Evolutionary conservation across 1,140 invertebrate genomes (phyloP).

Genomic region (Drosophila nigromelanica): DNA sequence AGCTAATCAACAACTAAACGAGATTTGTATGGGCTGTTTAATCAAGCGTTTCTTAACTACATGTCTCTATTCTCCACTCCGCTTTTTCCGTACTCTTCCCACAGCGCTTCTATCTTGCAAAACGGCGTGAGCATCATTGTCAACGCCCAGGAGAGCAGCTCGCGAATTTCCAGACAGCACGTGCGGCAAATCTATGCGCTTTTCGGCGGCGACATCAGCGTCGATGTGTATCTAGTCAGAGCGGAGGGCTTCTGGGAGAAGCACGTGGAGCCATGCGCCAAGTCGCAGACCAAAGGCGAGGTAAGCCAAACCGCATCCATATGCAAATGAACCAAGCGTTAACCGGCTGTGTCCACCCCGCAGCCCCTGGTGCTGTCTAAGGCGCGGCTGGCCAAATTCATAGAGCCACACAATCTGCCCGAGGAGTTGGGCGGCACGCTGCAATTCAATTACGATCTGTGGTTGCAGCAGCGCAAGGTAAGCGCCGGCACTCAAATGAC

Average conservation of each 20-base stretch:
- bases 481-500: slow-evolving; percentile 60
- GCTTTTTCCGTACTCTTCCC: neutral
- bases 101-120: slow-evolving; percentile 68
- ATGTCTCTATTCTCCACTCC: neutral
- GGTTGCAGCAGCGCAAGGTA: slow-evolving; percentile 93
- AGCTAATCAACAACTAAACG: slow-evolving; percentile 40
- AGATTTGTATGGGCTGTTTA: slow-evolving; percentile 20
- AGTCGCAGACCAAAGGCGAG: slow-evolving; percentile 87
- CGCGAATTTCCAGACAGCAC: slow-evolving; percentile 87
- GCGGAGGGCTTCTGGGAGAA: slow-evolving; percentile 91
- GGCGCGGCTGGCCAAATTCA: slow-evolving; percentile 88
- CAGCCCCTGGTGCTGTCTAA: slow-evolving; percentile 88
- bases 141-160: slow-evolving; percentile 87
- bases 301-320: slow-evolving; percentile 75
- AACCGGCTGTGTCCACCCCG: slow-evolving; percentile 9
- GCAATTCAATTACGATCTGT: slow-evolving; percentile 91
- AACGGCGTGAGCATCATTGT: slow-evolving; percentile 87
- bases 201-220: slow-evolving; percentile 84
- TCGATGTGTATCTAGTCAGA: slow-evolving; percentile 87
- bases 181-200: slow-evolving; percentile 86
- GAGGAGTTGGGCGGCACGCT: slow-evolving; percentile 91
- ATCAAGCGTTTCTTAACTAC: slow-evolving; percentile 11
- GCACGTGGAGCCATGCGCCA: slow-evolving; percentile 89
- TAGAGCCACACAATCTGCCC: slow-evolving; percentile 90
- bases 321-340: neutral